Evolutionary conservation across 2,888 invertebrate species (phyloP).

Genomic region (Gonocerus acuteangulatus): DNA sequence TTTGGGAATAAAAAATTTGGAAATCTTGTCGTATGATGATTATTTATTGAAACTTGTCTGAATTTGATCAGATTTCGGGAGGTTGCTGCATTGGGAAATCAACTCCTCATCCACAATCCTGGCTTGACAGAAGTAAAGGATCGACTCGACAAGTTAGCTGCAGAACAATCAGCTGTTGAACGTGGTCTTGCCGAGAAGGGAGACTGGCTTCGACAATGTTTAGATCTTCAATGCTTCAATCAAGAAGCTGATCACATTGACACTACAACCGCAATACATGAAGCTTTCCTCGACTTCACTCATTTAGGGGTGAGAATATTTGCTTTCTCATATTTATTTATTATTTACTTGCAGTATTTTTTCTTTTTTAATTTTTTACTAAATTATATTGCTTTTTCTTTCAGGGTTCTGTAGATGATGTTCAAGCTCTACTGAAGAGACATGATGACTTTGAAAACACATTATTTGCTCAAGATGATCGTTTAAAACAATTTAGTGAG

Average conservation of each 20-base stretch:
- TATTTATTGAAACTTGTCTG: no score
- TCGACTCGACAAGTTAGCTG: slow-evolving; percentile 61
- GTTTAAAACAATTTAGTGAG: slow-evolving; percentile 72
- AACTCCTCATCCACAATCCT: slow-evolving; percentile 67
- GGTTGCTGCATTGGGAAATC: slow-evolving; percentile 68
- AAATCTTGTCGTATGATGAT: no score
- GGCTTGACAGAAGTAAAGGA: slow-evolving; percentile 67
- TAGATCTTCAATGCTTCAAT: slow-evolving; percentile 85
- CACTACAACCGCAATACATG: slow-evolving; percentile 87
- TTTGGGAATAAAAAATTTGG: no score
- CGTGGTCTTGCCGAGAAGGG: slow-evolving; percentile 81
- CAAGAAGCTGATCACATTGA: slow-evolving; percentile 96
- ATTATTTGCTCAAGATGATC: slow-evolving; percentile 85
- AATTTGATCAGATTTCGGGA: slow-evolving; percentile 70
- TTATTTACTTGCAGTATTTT: not conserved
- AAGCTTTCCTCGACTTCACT: slow-evolving; percentile 82
- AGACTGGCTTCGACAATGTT: slow-evolving; percentile 74
- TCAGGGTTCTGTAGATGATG: slow-evolving; percentile 79
- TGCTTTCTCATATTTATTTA: not conserved
- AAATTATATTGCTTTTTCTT: slow-evolving; percentile 25
- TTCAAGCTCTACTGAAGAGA: slow-evolving; percentile 83
- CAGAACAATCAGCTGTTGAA: slow-evolving; percentile 66
- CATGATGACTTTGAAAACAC: slow-evolving; percentile 92
- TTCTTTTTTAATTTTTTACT: not conserved
- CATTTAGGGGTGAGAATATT: slow-evolving; percentile 65